phyloP scores from a whole-genome alignment of 37 sponge, comb jelly and placozoan species.

The Geodia barretti region DNA sequence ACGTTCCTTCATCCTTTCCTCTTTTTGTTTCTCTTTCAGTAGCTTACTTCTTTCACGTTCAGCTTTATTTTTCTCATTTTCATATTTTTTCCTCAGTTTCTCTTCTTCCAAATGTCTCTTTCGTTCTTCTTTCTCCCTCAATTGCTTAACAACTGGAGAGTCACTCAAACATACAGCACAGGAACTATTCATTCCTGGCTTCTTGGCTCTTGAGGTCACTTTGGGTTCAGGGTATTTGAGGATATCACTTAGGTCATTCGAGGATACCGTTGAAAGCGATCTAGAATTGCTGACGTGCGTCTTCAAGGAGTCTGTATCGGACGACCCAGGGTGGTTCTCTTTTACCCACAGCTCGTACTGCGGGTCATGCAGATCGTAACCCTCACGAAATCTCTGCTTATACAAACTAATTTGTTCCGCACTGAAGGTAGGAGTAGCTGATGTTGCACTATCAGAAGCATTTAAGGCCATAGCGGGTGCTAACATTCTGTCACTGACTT shows the following conservation, averaged over 20 bases:
- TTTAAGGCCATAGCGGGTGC: slow-evolving; percentile 30
- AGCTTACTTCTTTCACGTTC: not conserved
- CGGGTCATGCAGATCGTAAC: slow-evolving; percentile 30
- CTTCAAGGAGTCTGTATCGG: not conserved
- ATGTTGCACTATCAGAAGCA: not conserved
- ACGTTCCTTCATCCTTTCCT: not conserved
- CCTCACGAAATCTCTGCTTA: slow-evolving; percentile 32
- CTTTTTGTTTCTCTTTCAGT: slow-evolving; percentile 7
- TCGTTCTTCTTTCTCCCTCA: slow-evolving; percentile 5
- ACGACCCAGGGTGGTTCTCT: slow-evolving; percentile 29
- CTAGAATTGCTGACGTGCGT: not conserved
- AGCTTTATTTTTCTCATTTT: not conserved
- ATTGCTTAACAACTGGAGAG: not conserved
- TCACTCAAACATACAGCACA: not conserved
- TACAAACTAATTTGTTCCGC: slow-evolving; percentile 19
- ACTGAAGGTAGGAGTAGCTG: not conserved
- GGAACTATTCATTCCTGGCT: not conserved
- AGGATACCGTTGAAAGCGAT: not conserved
- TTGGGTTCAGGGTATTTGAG: not conserved
- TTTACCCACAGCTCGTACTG: slow-evolving; percentile 31
- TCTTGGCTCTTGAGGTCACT: not conserved
- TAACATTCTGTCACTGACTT: slow-evolving; percentile 33
- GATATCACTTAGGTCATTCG: not conserved
- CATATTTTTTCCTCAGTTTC: not conserved
- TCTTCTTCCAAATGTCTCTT: not conserved